phyloP scores from a whole-genome alignment of 2,113 vertebrate genomes.

The Phyllopteryx taeniolatus region DNA sequence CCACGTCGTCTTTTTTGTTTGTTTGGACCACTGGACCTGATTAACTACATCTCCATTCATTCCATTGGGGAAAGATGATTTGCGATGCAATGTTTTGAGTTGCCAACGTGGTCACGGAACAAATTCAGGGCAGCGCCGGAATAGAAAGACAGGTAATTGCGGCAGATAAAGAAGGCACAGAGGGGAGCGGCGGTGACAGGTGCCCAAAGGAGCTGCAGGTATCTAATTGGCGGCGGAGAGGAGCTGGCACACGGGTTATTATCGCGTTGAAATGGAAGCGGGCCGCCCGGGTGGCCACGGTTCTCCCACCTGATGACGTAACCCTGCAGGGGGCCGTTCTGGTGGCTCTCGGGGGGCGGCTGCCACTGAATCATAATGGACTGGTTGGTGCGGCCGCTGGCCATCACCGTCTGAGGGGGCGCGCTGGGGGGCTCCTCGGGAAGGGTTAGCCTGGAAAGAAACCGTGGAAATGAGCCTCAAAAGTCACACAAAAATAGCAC shows the following conservation, averaged over 20 bases:
- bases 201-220: slow-evolving; percentile 41
- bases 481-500: slow-evolving; percentile 40
- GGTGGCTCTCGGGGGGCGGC: slow-evolving; percentile 90
- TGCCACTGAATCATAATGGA: slow-evolving; percentile 99
- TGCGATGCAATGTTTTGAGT: neutral
- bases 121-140: neutral
- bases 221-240: slow-evolving; percentile 56
- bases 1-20: no score
- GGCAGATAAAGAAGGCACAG: neutral
- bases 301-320: slow-evolving; percentile 89
- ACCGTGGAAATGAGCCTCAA: slow-evolving; percentile 28
- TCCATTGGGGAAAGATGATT: neutral
- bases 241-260: slow-evolving; percentile 51
- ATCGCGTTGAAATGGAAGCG: slow-evolving; percentile 39
- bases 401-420: slow-evolving; percentile 92
- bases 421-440: slow-evolving; percentile 94
- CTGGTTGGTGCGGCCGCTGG: slow-evolving; percentile 95
- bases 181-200: slow-evolving; percentile 35
- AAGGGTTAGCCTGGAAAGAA: slow-evolving; percentile 80
- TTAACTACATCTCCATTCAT: neutral
- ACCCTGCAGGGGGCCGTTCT: slow-evolving; percentile 92
- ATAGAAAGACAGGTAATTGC: slow-evolving; percentile 6
- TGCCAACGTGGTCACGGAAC: neutral
- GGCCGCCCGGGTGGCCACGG: slow-evolving; percentile 12
- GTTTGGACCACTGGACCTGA: no score